A percentile compares a stretch with the other conserved stretches of the same genome.
Conservation (phyloP, 2,113 vertebrate species). For the Mormyrus lacerda region DNA sequence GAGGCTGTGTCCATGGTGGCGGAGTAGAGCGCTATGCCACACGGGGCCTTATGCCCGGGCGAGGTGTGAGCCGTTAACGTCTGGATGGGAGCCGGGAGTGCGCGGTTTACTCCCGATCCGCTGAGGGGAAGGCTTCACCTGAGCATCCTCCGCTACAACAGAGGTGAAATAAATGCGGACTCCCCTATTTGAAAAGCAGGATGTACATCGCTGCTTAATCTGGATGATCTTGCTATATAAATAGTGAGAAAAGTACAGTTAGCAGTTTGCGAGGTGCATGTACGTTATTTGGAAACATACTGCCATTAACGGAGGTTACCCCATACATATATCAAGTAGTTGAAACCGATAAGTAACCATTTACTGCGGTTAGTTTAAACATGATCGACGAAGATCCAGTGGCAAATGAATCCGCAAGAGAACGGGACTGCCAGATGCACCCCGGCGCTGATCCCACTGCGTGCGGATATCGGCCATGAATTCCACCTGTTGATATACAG, state of each 20-base stretch:
- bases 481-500: not conserved
- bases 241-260: not conserved
- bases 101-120: not conserved
- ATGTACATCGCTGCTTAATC: not conserved
- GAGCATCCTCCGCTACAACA: not conserved
- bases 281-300: not conserved
- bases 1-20: conserved; percentile 10
- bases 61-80: not conserved
- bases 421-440: not conserved
- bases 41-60: conserved; percentile 5
- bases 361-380: not conserved
- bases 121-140: not conserved
- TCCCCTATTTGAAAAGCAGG: not conserved
- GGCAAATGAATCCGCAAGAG: not conserved
- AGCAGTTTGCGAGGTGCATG: not conserved
- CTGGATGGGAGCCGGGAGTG: not conserved
- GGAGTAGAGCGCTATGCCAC: not conserved
- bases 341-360: not conserved
- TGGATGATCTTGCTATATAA: not conserved
- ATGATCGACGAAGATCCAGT: not conserved
- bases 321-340: not conserved
- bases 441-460: not conserved
- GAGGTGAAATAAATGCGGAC: not conserved
- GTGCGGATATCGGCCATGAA: not conserved
- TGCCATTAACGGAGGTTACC: not conserved